phyloP scores from a whole-genome alignment of 2,888 invertebrate species.

The Zygothrica quintamaculata region DNA sequence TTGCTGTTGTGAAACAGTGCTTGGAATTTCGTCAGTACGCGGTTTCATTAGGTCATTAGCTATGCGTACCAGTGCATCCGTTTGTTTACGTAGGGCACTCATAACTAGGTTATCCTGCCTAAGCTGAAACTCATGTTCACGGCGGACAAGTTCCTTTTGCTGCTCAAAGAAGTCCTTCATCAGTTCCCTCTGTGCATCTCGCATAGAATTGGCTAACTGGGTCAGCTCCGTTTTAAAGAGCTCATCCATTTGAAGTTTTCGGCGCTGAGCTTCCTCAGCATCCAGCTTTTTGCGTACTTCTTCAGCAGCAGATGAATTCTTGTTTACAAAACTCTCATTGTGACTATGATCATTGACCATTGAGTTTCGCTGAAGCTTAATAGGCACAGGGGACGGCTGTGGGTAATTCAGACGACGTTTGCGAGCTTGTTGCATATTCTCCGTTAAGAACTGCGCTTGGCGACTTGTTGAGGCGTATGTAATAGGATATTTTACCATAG shows the following conservation, averaged over 20 bases:
- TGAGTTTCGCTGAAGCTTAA: slow-evolving; percentile 66
- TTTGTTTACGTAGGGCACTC: slow-evolving; percentile 81
- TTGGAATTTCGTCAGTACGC: background rate
- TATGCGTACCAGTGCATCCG: slow-evolving; percentile 70
- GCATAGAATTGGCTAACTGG: slow-evolving; percentile 76
- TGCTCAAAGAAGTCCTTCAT: slow-evolving; percentile 81
- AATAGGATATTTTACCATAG: slow-evolving; percentile 23
- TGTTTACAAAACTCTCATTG: background rate
- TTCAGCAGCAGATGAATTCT: slow-evolving; percentile 31
- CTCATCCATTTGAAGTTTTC: slow-evolving; percentile 63
- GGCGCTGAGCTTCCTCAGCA: slow-evolving; percentile 32
- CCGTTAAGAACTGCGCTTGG: slow-evolving; percentile 48
- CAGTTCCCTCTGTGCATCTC: slow-evolving; percentile 79
- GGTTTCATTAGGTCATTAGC: slow-evolving; percentile 59
- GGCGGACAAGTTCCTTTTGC: slow-evolving; percentile 80
- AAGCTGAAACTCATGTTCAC: slow-evolving; percentile 83
- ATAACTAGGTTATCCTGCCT: slow-evolving; percentile 80
- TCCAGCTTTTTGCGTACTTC: background rate
- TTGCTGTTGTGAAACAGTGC: background rate
- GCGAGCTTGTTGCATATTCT: slow-evolving; percentile 34
- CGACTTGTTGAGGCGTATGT: slow-evolving; percentile 61
- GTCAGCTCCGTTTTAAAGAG: slow-evolving; percentile 76
- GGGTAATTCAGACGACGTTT: slow-evolving; percentile 51
- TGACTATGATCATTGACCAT: slow-evolving; percentile 27
- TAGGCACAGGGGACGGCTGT: slow-evolving; percentile 48